Percentiles rank a stretch among this genome's conserved stretches.
phyloP scores from a whole-genome alignment of 2,888 invertebrate genomes.

The Dromius quadrimaculatus region DNA sequence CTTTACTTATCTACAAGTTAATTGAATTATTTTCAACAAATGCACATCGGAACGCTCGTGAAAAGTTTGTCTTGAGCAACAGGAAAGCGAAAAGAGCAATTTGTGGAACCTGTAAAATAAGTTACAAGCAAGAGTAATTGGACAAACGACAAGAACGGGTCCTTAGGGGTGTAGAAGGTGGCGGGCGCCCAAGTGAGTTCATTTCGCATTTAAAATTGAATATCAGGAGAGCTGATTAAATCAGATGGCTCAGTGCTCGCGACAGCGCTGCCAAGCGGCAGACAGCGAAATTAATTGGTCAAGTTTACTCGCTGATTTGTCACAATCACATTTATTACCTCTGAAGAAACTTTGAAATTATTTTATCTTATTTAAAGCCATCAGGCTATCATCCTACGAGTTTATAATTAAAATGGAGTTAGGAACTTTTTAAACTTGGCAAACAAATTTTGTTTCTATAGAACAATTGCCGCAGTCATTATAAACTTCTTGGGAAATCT shows the following conservation, averaged over 20 bases:
- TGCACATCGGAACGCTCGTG: background rate
- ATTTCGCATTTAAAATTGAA: slow-evolving; percentile 42
- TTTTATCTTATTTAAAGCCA: slow-evolving; percentile 33
- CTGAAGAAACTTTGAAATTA: slow-evolving; percentile 22
- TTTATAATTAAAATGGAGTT: slow-evolving; percentile 48
- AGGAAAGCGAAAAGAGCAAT: slow-evolving; percentile 33
- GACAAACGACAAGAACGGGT: slow-evolving; percentile 38
- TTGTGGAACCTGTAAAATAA: slow-evolving; percentile 39
- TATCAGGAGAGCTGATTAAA: slow-evolving; percentile 44
- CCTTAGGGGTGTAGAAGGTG: background rate
- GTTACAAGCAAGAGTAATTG: slow-evolving; percentile 30
- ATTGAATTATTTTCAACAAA: too few relatives aligned
- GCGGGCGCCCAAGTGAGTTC: slow-evolving; percentile 1
- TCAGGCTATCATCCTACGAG: slow-evolving; percentile 28
- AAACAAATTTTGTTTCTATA: slow-evolving; percentile 27
- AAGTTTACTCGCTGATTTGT: slow-evolving; percentile 44
- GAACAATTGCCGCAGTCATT: slow-evolving; percentile 30
- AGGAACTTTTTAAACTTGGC: slow-evolving; percentile 22
- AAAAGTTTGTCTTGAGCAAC: slow-evolving; percentile 10
- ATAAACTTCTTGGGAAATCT: slow-evolving; percentile 23
- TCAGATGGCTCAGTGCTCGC: slow-evolving; percentile 23
- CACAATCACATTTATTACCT: slow-evolving; percentile 43
- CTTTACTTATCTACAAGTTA: background rate
- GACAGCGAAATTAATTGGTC: slow-evolving; percentile 42
- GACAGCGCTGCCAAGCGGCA: slow-evolving; percentile 26